Base-by-base conservation (phyloP, 2,113 vertebrate species). In the Prunella fulvescens region DNA sequence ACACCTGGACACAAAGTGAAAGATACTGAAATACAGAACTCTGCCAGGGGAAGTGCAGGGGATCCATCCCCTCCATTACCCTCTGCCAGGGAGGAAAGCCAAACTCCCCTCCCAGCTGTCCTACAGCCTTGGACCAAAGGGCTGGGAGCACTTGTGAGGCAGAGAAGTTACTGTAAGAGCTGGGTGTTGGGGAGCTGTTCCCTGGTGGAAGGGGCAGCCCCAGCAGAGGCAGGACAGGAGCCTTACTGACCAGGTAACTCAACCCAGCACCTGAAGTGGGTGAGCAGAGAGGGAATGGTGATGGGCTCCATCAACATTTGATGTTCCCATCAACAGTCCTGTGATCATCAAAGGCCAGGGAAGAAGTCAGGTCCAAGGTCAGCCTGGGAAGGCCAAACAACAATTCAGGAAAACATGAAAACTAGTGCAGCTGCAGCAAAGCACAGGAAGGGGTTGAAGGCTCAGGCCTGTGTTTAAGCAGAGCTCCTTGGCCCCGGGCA, bases 291-390 rank as follows among this genome's bases (percentile, higher is more conserved):
- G 14, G 29, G 13, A n/a, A 61, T 31, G 13, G n/a, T 50, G 86
- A 47, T 24, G 47, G 29, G 13, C 4, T 65, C 64, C 51, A 33
- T 15, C 60, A 61, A 5, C 51, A 37, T 37, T 37, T 37, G 37
- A 37, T 37, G 28, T 19, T 31, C n/a, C 3, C n/a, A n/a, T 25
- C 58, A 57, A 23, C 42, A 58, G 33, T 22, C 16, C 57, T 3
- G 0, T 19, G 22, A 37, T 12, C 0, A 0, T 31, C 56, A 85
- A 82, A 82, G 57, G 47, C 54, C 37, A 70, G 12, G 20, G 23
- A 60, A 58, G 19, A 60, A 51, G 14, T 22, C 40, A 64, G 40
- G 45, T 39, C 69, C 54, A 57, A 70, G 45, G 28, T 53, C 37
- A 92, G 1, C 17, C 24, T 81, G 42, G 13, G n/a, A 85, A 81